Base-by-base conservation (phyloP, 2,888 invertebrate genomes). In the Cheilosia vulpina region DNA sequence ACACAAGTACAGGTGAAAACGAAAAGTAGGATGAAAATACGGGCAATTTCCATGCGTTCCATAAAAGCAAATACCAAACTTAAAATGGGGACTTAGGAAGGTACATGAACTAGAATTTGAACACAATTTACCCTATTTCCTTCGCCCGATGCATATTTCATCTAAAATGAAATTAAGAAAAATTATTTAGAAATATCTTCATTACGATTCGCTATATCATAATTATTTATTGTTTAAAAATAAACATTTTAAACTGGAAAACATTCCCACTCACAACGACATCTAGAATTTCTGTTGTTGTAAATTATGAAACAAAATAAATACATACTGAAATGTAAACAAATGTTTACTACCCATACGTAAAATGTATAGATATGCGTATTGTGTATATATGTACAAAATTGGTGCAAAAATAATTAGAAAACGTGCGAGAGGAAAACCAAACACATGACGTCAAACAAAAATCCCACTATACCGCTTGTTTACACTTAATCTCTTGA, bases 161-260 rank as follows among this genome's bases (percentile, higher is more conserved):
- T 88, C 91, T 90, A 89, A 87, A 90, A 90, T 87, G 88, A 90
- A 77, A 90, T 58, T 87, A 71, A 87, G 88, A 79, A 87, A 88
- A 82, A 82, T 55, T 72, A 60, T 66, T 72, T 38, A 58, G 57
- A 65, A 72, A 78, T 57, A 71, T 62, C 68, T 71, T 57, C 1
- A 31, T 68, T 34, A n/a, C 11, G 11, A 13, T 34, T 34, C 11
- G 13, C 34, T 38, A 41, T 41, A 6, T 5, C 43, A 15, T n/a
- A 57, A 1, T 19, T 24, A 17, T 34, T 34, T 68, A 31, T 34
- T 24, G 43, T 53, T 62, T 55, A 4, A 31, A 43, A 57, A 24
- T 24, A 57, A 41, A 63, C 52, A 68, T 19, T 27, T 71, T 9
- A 31, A 9, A 31, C 31, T 31, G 31, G 31, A 31, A 31, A 52